phyloP scores from a whole-genome alignment of 2,797 vertebrate species.

The Dipus sagitta region DNA sequence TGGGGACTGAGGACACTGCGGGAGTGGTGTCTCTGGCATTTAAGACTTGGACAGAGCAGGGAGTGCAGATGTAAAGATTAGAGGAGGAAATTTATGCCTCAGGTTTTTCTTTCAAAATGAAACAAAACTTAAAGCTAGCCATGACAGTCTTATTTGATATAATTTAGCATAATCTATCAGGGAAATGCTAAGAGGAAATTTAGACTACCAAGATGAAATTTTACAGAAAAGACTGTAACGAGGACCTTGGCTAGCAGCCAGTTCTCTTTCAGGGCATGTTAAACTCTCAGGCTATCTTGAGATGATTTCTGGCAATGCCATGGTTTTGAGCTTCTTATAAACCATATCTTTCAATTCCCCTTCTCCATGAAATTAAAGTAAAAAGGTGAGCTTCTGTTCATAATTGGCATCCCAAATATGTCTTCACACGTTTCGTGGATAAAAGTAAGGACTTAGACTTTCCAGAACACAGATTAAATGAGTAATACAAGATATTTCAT shows the following conservation, averaged over 20 bases:
- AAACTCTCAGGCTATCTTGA: not conserved
- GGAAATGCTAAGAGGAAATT: not conserved
- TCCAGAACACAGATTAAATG: not conserved
- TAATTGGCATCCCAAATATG: not conserved
- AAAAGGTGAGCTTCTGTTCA: not conserved
- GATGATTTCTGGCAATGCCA: not conserved
- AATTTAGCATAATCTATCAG: not conserved
- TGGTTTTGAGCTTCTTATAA: not conserved
- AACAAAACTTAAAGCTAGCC: not conserved
- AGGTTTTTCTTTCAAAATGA: slow-evolving; percentile 15
- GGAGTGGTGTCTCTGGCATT: not conserved
- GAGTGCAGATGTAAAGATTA: not conserved
- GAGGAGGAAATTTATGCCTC: not conserved
- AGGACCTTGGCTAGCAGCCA: not conserved
- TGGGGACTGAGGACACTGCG: not conserved
- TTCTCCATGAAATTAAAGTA: not conserved
- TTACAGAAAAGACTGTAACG: not conserved
- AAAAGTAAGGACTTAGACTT: not conserved
- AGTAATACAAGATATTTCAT: not conserved
- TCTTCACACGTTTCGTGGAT: not conserved
- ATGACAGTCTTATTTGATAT: not conserved
- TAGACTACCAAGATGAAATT: not conserved
- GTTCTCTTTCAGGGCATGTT: not conserved
- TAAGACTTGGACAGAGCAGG: not conserved
- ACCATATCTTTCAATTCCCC: not conserved